These are phyloP conservation scores for Dromaius novaehollandiae DNA, from an alignment of 2,113 vertebrate genomes.

Conservation along the genomic window DNA sequence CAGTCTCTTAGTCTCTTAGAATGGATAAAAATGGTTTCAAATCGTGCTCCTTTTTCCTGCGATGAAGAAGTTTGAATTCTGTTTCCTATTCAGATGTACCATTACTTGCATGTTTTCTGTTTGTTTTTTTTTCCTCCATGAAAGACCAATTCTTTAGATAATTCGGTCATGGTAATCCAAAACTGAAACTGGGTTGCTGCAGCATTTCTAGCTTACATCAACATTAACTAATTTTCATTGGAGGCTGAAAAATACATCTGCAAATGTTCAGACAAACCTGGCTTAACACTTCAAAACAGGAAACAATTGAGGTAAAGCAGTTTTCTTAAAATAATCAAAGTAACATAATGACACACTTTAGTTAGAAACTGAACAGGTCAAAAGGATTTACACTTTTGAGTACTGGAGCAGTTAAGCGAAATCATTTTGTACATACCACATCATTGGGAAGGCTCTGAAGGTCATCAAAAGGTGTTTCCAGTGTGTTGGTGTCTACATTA, in stretches of 20 bases:
- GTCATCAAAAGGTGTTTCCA: conserved; percentile 95
- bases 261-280: not conserved
- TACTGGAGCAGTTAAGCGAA: not conserved
- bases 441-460: conserved; percentile 95
- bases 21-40: not conserved
- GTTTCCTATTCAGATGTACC: not conserved
- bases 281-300: not conserved
- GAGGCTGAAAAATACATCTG: not conserved
- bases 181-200: not conserved
- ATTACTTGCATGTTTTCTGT: not conserved
- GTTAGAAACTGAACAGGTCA: not conserved
- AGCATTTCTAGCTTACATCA: not conserved
- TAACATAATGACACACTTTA: fast-evolving
- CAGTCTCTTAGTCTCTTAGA: not conserved
- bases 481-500: conserved; percentile 97
- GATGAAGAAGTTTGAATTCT: not conserved
- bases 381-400: not conserved
- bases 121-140: not conserved
- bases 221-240: not conserved
- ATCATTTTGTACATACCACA: conserved; percentile 81
- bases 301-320: not conserved
- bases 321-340: fast-evolving
- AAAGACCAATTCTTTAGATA: not conserved
- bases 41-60: not conserved
- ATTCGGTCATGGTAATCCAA: not conserved